Evolutionary conservation across 2,888 invertebrate species (phyloP), one percentile per base, ranked within the genome.

Genomic region (Habroteleia sp.): DNA sequence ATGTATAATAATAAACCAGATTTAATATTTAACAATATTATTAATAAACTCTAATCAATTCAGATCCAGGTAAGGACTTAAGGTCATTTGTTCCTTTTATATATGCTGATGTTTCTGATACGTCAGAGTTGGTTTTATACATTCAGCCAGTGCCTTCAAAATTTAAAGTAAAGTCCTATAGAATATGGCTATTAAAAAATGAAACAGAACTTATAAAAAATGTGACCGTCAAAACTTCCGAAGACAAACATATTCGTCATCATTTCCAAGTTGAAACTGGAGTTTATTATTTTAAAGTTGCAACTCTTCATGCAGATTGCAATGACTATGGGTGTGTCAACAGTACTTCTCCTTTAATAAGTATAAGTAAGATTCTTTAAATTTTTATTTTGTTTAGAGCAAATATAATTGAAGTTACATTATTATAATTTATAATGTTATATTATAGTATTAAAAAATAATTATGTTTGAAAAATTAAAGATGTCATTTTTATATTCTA

Each of bases 31-130:
- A n/a, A n/a, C n/a, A n/a, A n/a, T n/a, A n/a, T n/a, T n/a, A n/a
- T n/a, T n/a, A n/a, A n/a, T n/a, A n/a, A n/a, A n/a, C n/a, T n/a
- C n/a, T n/a, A n/a, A n/a, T n/a, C n/a, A n/a, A n/a, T n/a, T n/a
- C n/a, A n/a, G n/a, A n/a, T n/a, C n/a, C n/a, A n/a, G n/a, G n/a
- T n/a, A n/a, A n/a, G n/a, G n/a, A n/a, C n/a, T n/a, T 86, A 2
- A 69, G 65, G 35, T 56, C 78, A 1, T 87, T 79, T 41, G 78
- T 74, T 41, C 87, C 87, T 20, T 89, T 89, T 77, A 76, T 84
- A 14, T 89, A 89, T 50, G 69, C 85, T 6, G 88, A 89, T 52
- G 80, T 85, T 7, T 85, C 88, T 0, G 79, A 84, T 39, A 69
- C 77, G 1, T 81, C 84, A 0, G 62, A 62, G 3, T 66, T 86